Percentiles rank a stretch among this genome's conserved stretches.
These are phyloP conservation scores for Bicyclus anynana DNA, from an alignment of 1,140 invertebrate species.

Conservation along the genomic window DNA sequence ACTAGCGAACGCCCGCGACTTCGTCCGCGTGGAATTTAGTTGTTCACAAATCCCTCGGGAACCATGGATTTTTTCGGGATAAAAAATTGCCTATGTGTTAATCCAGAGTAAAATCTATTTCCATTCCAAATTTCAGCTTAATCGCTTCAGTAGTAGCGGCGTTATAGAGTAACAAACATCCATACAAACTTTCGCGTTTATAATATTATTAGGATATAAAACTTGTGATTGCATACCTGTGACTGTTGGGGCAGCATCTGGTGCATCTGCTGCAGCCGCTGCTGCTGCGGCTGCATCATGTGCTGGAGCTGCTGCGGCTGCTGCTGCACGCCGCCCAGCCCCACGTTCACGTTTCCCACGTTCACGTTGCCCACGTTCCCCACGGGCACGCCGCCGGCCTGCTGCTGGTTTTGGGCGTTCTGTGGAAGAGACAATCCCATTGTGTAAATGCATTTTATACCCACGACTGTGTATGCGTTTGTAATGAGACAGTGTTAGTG, in stretches of 20 bases:
- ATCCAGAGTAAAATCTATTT: too few species aligned
- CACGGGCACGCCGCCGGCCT: constrained; percentile 38
- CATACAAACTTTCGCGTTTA: neutral
- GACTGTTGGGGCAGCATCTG: constrained; percentile 79
- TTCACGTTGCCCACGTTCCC: constrained; percentile 53
- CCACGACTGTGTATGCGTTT: too few species aligned
- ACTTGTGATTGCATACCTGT: constrained; percentile 41
- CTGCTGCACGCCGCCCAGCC: constrained; percentile 59
- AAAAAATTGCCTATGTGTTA: too few species aligned
- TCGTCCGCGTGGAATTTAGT: too few species aligned
- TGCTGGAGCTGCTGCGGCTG: constrained; percentile 74
- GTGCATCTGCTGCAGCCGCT: constrained; percentile 74
- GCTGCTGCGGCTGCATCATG: constrained; percentile 78
- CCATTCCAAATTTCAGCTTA: too few species aligned
- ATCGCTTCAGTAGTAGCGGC: too few species aligned
- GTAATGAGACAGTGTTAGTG: too few species aligned
- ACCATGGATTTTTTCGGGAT: too few species aligned
- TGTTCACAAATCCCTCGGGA: too few species aligned
- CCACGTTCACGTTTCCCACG: constrained; percentile 55
- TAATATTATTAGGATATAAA: too few species aligned
- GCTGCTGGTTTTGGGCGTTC: constrained; percentile 74
- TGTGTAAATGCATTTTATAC: neutral
- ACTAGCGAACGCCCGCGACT: too few species aligned
- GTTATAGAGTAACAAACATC: too few species aligned
- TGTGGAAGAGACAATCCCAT: constrained; percentile 23